Percentiles rank a stretch among this genome's conserved stretches.
Conservation (phyloP, 2,888 invertebrate species). For the Phengaris alcon region DNA sequence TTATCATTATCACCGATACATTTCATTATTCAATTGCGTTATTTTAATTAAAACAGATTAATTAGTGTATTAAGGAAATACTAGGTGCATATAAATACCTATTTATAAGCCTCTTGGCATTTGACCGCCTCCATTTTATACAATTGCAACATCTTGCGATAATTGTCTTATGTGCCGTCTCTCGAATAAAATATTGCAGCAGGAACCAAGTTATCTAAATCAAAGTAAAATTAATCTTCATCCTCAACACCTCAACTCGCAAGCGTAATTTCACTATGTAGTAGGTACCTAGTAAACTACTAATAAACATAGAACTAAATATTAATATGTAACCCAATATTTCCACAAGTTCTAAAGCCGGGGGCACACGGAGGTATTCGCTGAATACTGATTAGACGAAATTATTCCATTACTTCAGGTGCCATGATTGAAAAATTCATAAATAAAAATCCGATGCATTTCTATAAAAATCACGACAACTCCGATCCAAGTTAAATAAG, state of each 20-base stretch:
- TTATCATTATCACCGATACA: too few relatives aligned
- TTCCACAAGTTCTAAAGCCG: slow-evolving; percentile 42
- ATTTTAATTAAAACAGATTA: too few relatives aligned
- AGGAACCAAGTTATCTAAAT: too few relatives aligned
- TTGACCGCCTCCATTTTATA: too few relatives aligned
- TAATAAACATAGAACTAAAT: neutral
- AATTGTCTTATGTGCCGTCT: too few relatives aligned
- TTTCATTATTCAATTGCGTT: too few relatives aligned
- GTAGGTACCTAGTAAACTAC: neutral
- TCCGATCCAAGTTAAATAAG: slow-evolving; percentile 73
- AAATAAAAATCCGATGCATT: slow-evolving; percentile 70
- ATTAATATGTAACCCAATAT: slow-evolving; percentile 9
- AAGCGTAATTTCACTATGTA: neutral
- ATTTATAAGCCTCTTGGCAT: too few relatives aligned
- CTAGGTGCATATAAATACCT: too few relatives aligned
- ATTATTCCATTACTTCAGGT: slow-evolving; percentile 65
- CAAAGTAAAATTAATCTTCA: neutral
- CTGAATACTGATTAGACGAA: slow-evolving; percentile 68
- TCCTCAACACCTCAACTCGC: neutral
- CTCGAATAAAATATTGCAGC: too few relatives aligned
- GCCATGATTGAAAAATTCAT: slow-evolving; percentile 64
- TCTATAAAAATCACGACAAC: slow-evolving; percentile 71
- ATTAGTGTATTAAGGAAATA: too few relatives aligned
- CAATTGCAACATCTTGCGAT: too few relatives aligned
- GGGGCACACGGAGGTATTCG: slow-evolving; percentile 56